These are phyloP conservation scores for Catalaphyllia jardinei DNA, from an alignment of 64 coral and sea anemone genomes.

Conservation along the genomic window DNA sequence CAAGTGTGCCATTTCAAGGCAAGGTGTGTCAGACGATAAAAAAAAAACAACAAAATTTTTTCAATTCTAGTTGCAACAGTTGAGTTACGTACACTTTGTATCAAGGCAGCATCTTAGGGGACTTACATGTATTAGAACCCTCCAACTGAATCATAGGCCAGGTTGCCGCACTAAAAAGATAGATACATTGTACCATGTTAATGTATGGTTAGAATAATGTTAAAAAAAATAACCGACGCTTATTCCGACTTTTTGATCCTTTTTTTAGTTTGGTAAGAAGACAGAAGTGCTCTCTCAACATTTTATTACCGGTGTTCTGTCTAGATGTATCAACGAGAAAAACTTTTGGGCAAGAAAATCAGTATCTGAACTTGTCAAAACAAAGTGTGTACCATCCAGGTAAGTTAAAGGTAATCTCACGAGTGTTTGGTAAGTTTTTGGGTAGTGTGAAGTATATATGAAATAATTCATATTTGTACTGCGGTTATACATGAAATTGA, in stretches of 20 bases:
- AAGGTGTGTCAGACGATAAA: background rate
- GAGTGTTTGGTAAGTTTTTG: too few species aligned
- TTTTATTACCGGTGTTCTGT: constrained; percentile 48
- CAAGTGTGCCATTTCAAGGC: background rate
- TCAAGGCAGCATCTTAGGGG: background rate
- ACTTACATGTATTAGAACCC: too few species aligned
- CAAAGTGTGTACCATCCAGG: constrained; percentile 56
- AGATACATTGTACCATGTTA: background rate
- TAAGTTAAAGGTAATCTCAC: background rate
- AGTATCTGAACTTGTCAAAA: constrained; percentile 41
- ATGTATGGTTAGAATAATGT: background rate
- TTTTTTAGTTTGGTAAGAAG: constrained; percentile 1
- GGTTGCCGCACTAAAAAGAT: background rate
- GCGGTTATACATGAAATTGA: too few species aligned
- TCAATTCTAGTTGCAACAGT: background rate
- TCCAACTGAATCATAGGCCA: too few species aligned
- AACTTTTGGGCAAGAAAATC: constrained; percentile 56
- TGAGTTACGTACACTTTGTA: background rate
- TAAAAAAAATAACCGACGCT: background rate
- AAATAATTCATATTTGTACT: too few species aligned
- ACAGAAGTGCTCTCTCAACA: constrained; percentile 56
- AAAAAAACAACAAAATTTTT: background rate
- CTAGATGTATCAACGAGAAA: constrained; percentile 60
- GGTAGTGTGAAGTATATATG: too few species aligned
- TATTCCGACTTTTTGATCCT: background rate